Conservation (phyloP, 1,140 invertebrate genomes). For the Streblospio benedicti region DNA sequence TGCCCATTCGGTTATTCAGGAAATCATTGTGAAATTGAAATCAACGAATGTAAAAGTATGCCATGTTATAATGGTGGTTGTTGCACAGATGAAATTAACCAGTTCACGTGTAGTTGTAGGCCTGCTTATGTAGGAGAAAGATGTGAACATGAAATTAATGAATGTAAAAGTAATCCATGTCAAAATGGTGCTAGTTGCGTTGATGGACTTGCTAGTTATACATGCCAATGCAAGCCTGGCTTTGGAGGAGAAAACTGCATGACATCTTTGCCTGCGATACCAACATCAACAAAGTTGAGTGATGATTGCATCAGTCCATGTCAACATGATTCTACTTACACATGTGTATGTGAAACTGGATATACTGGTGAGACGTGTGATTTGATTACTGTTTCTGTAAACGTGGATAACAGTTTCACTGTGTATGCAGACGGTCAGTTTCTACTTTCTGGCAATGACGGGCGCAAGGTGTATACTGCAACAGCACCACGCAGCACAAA, state of each 20-base stretch:
- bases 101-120: slow-evolving; percentile 59
- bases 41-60: slow-evolving; percentile 52
- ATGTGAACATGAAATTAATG: slow-evolving; percentile 3
- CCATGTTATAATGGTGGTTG: slow-evolving; percentile 85
- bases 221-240: slow-evolving; percentile 59
- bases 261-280: too few species aligned
- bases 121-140: slow-evolving; percentile 14
- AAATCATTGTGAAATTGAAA: slow-evolving; percentile 16
- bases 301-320: too few species aligned
- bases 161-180: slow-evolving; percentile 34
- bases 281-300: too few species aligned
- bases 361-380: too few species aligned
- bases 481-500: too few species aligned
- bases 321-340: too few species aligned
- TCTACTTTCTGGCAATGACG: too few species aligned
- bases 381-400: too few species aligned
- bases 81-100: slow-evolving; percentile 51
- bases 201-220: slow-evolving; percentile 31
- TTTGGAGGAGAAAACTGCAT: slow-evolving; percentile 33
- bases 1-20: slow-evolving; percentile 54
- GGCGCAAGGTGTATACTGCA: too few species aligned
- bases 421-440: too few species aligned
- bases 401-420: too few species aligned
- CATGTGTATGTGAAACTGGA: too few species aligned
- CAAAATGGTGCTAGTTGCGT: slow-evolving; percentile 36